Base-by-base conservation (phyloP, 2,797 vertebrate genomes). In the Adelosebastes latens region DNA sequence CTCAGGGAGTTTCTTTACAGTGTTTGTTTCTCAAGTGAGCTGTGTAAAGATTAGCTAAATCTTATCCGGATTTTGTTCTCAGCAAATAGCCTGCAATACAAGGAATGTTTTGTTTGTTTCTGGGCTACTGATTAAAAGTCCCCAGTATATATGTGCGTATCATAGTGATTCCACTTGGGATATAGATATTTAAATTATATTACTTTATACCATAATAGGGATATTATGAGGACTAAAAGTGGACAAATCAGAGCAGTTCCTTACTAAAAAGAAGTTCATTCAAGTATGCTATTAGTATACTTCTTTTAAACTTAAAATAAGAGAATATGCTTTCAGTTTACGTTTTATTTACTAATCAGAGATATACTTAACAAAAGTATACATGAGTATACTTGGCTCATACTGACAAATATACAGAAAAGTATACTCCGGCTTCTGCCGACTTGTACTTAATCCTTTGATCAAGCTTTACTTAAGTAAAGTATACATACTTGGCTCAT, bases 41-140 rank as follows among this genome's bases (percentile, higher is more conserved):
- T 62, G 31, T 55, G 55, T 22, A 61, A 49, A 13, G 16, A 56
- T 39, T 31, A 75, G 2, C 18, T 39, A 7, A 42, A 70, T 55
- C 12, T 74, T 14, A 42, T 72, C 80, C 24, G 18, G 73, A 75
- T 79, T 85, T 77, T 22, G 5, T 62, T 75, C 11, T 63, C 3
- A 53, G 36, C 7, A 53, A 64, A 59, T 53, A 8, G 0, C 49
- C 49, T n/a, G 0, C 67, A 81, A 49, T 4, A 80, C 72, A 80
- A 27, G 6, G 29, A 2, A 8, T 2, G 25, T 52, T 36, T 61
- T 3, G 65, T 83, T 81, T 75, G 61, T 77, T 56, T 65, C 16
- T 53, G 3, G 14, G 14, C 36, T 9, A 12, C 49, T 55, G 42
- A 55, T 59, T 22, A 8, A 32, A 77, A 31, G 2, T 20, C 18